Conservation (phyloP, 1,140 invertebrate species). For the Bombyx mori region ASM3026992v2 NC_085114.1:4888501-4889000, state of each 20-base stretch:
- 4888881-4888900: slow-evolving; percentile 13
- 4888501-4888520: neutral
- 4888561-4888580: neutral
- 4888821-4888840: neutral
- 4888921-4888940: slow-evolving; percentile 12
- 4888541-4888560: too few relatives aligned
- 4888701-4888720: slow-evolving; percentile 42
- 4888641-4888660: neutral
- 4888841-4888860: slow-evolving; percentile 3
- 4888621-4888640: neutral
- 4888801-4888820: slow-evolving; percentile 1
- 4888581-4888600: neutral
- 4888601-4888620: neutral
- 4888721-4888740: slow-evolving; percentile 29
- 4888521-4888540: neutral
- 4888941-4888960: slow-evolving; percentile 3
- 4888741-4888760: slow-evolving; percentile 3
- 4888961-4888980: neutral
- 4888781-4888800: slow-evolving; percentile 2
- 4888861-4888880: slow-evolving; percentile 10
- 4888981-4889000: neutral
- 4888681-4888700: slow-evolving; percentile 1
- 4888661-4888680: slow-evolving; percentile 1
- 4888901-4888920: slow-evolving; percentile 11
- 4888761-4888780: slow-evolving; percentile 2